These are phyloP conservation scores for Phengaris arion DNA, from an alignment of 2,888 invertebrate species.

Conservation along the genomic window DNA sequence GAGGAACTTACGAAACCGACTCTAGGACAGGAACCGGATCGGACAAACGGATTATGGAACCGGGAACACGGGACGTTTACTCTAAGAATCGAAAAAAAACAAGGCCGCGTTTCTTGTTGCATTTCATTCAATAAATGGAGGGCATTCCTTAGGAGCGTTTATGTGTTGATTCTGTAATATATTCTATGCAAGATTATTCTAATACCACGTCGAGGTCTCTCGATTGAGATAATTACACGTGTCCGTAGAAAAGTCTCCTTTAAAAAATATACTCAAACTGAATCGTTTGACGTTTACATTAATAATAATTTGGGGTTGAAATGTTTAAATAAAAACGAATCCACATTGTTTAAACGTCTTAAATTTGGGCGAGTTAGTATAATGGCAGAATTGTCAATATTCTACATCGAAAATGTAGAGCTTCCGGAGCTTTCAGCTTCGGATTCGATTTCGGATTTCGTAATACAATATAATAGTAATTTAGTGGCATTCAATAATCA, in stretches of 20 bases:
- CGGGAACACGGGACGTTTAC: conserved; percentile 5
- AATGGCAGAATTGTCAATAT: no score
- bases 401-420: no score
- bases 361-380: no score
- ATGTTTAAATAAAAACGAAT: no score
- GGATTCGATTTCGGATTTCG: no score
- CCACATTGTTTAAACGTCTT: no score
- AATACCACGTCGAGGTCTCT: background rate
- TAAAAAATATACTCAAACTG: no score
- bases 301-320: no score
- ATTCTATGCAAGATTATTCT: conserved; percentile 6
- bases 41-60: conserved; percentile 11
- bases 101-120: background rate
- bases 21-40: conserved; percentile 69
- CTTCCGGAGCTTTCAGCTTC: no score
- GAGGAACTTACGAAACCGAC: conserved; percentile 68
- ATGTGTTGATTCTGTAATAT: background rate
- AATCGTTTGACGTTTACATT: no score
- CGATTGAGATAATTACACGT: background rate
- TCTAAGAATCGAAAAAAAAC: conserved; percentile 15
- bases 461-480: no score
- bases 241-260: background rate
- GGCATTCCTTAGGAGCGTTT: background rate
- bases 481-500: no score
- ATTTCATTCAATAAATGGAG: background rate